A percentile compares a stretch with the other conserved stretches of the same genome.
Conservation (phyloP, 2,797 vertebrate genomes). For the Brotula barbata region DNA sequence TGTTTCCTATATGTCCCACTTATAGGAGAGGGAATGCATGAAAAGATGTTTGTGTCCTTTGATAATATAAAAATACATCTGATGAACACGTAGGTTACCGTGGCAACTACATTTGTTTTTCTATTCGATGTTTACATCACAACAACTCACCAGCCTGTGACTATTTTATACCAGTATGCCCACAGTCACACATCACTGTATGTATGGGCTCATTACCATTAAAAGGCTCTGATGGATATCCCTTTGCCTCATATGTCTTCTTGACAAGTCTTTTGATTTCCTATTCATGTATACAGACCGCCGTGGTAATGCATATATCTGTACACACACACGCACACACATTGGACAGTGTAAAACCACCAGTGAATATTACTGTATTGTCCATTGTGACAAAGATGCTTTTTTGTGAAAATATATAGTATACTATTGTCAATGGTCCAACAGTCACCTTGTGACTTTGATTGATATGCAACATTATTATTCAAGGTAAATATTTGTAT, state of each 20-base stretch:
- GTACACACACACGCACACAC: no score
- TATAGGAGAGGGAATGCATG: not conserved
- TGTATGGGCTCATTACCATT: slow-evolving; percentile 15
- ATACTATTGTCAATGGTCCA: no score
- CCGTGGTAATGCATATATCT: no score
- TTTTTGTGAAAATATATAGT: no score
- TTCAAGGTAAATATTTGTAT: no score
- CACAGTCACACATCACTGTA: slow-evolving; percentile 7
- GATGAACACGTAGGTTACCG: slow-evolving; percentile 35
- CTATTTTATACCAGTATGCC: slow-evolving; percentile 49
- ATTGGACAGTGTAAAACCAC: no score
- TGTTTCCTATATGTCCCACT: no score
- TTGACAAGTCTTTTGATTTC: slow-evolving; percentile 25
- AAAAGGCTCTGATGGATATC: slow-evolving; percentile 22
- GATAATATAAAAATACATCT: slow-evolving; percentile 46
- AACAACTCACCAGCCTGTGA: slow-evolving; percentile 45
- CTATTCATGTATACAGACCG: slow-evolving; percentile 19
- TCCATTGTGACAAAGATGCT: no score
- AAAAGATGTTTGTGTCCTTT: slow-evolving; percentile 18
- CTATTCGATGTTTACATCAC: slow-evolving; percentile 24
- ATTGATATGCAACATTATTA: no score
- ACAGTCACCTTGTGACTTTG: no score
- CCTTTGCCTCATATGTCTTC: slow-evolving; percentile 28
- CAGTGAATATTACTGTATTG: no score
- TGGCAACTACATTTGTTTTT: slow-evolving; percentile 44